These are phyloP conservation scores for Mesodorylaimus sp. DNA, from an alignment of 2,888 invertebrate genomes.

Conservation along the genomic window DNA sequence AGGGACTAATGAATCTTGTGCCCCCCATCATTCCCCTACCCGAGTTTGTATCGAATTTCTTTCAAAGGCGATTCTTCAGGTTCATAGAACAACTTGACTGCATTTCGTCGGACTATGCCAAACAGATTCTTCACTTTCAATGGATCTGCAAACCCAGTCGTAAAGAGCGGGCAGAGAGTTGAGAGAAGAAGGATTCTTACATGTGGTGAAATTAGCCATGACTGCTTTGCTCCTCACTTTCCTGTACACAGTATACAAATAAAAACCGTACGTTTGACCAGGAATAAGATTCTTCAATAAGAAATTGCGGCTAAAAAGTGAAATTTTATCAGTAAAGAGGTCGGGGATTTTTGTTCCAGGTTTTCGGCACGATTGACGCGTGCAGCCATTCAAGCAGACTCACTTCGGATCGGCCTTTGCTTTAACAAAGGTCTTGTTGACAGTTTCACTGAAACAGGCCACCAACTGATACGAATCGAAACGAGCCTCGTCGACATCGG, in stretches of 20 bases:
- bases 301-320: conserved; percentile 7
- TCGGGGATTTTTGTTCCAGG: background rate
- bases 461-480: conserved; percentile 5
- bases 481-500: conserved; percentile 5
- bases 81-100: conserved; percentile 3
- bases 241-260: conserved; percentile 1
- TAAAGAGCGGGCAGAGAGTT: background rate
- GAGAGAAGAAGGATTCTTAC: too few species aligned
- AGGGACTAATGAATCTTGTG: background rate
- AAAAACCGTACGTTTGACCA: background rate
- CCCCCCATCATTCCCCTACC: background rate
- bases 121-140: background rate
- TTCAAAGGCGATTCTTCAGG: background rate
- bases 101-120: background rate
- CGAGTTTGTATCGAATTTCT: background rate
- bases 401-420: background rate
- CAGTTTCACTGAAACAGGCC: background rate
- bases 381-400: background rate
- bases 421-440: background rate
- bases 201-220: conserved; percentile 6
- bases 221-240: conserved; percentile 1
- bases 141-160: conserved; percentile 1
- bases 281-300: conserved; percentile 5
- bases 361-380: too few species aligned
- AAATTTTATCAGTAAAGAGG: background rate